Base-by-base conservation (phyloP, 2,797 vertebrate genomes). In the Hephaestus fuliginosus region DNA sequence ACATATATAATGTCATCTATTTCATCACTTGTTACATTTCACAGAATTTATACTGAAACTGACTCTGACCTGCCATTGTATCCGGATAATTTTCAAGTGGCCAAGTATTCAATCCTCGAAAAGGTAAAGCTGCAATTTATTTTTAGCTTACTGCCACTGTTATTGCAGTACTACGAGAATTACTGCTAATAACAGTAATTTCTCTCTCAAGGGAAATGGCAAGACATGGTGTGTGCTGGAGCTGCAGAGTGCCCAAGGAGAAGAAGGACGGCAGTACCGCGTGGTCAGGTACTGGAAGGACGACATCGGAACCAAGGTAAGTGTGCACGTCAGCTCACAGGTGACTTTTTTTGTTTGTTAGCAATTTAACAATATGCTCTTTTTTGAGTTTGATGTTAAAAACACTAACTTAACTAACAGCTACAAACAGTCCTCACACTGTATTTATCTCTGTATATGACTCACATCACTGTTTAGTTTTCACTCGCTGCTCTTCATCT, bases 41-140 rank as follows among this genome's bases (percentile, higher is more conserved):
- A 46, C 91, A 97, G 96, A 64, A 82, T 93, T 78, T 90, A 88
- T 55, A 70, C 52, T 12, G 88, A 95, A 53, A 81, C 67, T 0
- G 86, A 94, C 76, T 58, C 43, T 36, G 86, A 93, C 74, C 76
- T 90, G 66, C 90, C 92, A 39, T 41, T 73, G 49, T 95, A 92
- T 86, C 92, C 94, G 7, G 83, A 94, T 53, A 28, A 95, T 74
- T 97, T 96, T 86, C 94, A 97, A 89, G 95, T 97, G 88, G 96
- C 96, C 80, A 97, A 97, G 81, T 97, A 96, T 77, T 88, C 89
- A 0, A 33, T 95, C 81, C 95, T 96, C 90, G 76, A 95, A 89
- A 96, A 95, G 92, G 96, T 97, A 91, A 90, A 49, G 1, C n/a
- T 44, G 4, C 17, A 3, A 0, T 30, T 46, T 15, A 9, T 28